These are phyloP conservation scores for Eustalomyia histrio DNA, from an alignment of 2,888 invertebrate genomes.

Conservation along the genomic window DNA sequence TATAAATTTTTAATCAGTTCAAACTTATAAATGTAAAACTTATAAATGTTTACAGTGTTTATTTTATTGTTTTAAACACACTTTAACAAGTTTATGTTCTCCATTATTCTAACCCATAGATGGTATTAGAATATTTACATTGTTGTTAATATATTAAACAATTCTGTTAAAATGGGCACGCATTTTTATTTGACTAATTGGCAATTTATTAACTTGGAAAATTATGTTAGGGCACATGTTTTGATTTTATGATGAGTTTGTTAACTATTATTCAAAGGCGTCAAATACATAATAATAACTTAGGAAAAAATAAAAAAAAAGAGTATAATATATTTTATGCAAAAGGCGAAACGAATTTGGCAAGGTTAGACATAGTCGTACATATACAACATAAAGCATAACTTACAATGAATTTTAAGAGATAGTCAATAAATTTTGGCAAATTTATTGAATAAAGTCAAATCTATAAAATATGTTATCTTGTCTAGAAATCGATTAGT, in stretches of 20 bases:
- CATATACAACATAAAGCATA: neutral
- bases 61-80: too few relatives aligned
- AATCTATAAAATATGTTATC: too few relatives aligned
- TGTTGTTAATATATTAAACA: neutral
- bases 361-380: neutral
- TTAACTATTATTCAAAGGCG: neutral
- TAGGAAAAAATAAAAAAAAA: neutral
- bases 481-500: too few relatives aligned
- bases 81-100: too few relatives aligned
- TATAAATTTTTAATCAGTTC: too few relatives aligned
- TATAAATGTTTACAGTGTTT: too few relatives aligned
- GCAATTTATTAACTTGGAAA: slow-evolving; percentile 67
- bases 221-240: slow-evolving; percentile 59
- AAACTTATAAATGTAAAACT: too few relatives aligned
- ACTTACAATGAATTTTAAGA: too few relatives aligned
- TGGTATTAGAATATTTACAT: too few relatives aligned
- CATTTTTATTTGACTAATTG: slow-evolving; percentile 59
- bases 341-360: neutral
- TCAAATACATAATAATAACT: neutral
- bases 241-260: slow-evolving; percentile 57
- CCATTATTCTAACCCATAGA: too few relatives aligned
- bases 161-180: slow-evolving; percentile 54
- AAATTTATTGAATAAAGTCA: too few relatives aligned
- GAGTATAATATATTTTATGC: neutral
- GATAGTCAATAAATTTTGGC: too few relatives aligned